phyloP scores from a whole-genome alignment of 1,140 invertebrate species.

The Cherax quadricarinatus region DNA sequence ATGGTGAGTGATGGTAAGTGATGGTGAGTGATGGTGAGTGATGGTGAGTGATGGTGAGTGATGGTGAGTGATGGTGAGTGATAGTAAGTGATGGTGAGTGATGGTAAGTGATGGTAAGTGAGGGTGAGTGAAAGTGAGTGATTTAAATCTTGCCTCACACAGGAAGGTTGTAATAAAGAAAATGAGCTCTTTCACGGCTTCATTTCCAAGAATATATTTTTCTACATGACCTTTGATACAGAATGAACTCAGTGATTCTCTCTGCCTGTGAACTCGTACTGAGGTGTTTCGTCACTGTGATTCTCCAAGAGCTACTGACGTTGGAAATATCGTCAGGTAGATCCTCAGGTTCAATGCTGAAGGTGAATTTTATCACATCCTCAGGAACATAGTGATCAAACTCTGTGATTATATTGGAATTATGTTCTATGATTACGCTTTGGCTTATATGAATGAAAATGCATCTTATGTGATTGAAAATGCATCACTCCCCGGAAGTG shows the following conservation, averaged over 20 bases:
- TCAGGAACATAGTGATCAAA: too few relatives aligned
- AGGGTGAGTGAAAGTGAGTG: too few relatives aligned
- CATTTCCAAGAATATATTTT: constrained; percentile 29
- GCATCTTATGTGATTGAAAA: neutral
- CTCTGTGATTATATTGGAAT: constrained; percentile 22
- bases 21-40: too few relatives aligned
- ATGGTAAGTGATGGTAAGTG: too few relatives aligned
- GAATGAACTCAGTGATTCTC: neutral
- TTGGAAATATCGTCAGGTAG: too few relatives aligned
- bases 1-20: too few relatives aligned
- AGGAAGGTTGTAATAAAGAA: constrained; percentile 43
- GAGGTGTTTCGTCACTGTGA: too few relatives aligned
- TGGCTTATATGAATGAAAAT: neutral
- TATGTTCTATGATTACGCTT: constrained; percentile 40
- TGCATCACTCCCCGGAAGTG: neutral
- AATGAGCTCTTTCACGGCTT: constrained; percentile 36
- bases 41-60: too few relatives aligned
- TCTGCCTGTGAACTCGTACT: too few relatives aligned
- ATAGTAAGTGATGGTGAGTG: too few relatives aligned
- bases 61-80: too few relatives aligned
- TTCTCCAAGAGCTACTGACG: too few relatives aligned
- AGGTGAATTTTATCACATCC: constrained; percentile 3
- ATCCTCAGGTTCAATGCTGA: constrained; percentile 21
- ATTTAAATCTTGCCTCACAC: constrained; percentile 3
- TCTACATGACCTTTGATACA: constrained; percentile 24